A percentile compares a stretch with the other conserved stretches of the same genome.
Evolutionary conservation across 1,140 invertebrate genomes (phyloP).

Genomic region (Microplitis demolitor): DNA sequence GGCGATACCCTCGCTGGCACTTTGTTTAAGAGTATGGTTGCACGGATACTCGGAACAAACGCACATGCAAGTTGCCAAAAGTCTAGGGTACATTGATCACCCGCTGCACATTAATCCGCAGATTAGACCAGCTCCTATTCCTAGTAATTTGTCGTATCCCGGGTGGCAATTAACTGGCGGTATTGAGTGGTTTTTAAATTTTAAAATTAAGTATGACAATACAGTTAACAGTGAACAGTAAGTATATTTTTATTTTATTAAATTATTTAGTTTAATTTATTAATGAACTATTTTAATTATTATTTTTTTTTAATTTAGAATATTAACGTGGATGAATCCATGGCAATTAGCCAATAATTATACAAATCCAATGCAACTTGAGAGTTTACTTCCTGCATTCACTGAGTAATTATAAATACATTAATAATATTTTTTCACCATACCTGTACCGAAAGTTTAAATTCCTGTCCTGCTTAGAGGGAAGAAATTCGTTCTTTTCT

Average conservation of each 20-base stretch:
- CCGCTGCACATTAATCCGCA: conserved; percentile 54
- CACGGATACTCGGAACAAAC: conserved; percentile 59
- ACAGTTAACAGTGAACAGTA: conserved; percentile 69
- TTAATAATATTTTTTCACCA: too few species aligned
- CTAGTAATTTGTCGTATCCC: conserved; percentile 65
- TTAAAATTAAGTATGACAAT: conserved; percentile 62
- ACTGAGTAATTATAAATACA: conserved; percentile 58
- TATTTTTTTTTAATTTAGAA: conserved; percentile 55
- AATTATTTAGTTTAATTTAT: conserved; percentile 7
- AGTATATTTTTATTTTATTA: conserved; percentile 44
- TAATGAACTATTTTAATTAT: conserved; percentile 18
- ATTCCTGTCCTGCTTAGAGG: too few species aligned
- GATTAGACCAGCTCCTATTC: conserved; percentile 57
- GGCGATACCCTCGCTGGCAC: conserved; percentile 76
- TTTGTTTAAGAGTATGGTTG: conserved; percentile 66
- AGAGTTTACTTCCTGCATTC: conserved; percentile 63
- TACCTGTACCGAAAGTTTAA: too few species aligned
- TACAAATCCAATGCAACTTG: conserved; percentile 71
- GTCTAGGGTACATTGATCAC: conserved; percentile 61
- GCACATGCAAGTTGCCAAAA: conserved; percentile 59
- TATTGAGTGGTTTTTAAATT: conserved; percentile 65
- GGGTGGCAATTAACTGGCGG: conserved; percentile 66
- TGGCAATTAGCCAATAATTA: conserved; percentile 71
- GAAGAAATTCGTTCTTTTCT: too few species aligned
- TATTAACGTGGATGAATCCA: conserved; percentile 71